Conservation (phyloP, 2,113 vertebrate genomes). For the Oenanthe oenanthe region DNA sequence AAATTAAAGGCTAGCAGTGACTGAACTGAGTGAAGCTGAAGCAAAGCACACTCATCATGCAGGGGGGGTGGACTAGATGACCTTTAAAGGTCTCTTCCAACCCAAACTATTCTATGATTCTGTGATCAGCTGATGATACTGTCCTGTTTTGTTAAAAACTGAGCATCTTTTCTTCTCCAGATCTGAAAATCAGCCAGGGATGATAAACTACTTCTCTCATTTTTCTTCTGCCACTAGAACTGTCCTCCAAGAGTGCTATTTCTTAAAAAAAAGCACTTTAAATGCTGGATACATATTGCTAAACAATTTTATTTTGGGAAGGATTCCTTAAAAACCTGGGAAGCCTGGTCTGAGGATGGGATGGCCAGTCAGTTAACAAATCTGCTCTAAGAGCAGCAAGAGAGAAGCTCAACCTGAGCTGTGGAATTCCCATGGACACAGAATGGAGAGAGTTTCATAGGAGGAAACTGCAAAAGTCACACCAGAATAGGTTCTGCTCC, state of each 20-base stretch:
- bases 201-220: background rate
- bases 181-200: background rate
- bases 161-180: background rate
- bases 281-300: background rate
- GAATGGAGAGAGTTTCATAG: background rate
- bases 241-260: background rate
- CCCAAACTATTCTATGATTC: background rate
- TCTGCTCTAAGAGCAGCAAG: background rate
- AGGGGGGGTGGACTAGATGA: background rate
- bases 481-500: background rate
- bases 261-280: background rate
- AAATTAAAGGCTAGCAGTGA: background rate
- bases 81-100: conserved; percentile 21
- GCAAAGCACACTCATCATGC: background rate
- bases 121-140: background rate
- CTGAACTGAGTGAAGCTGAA: background rate
- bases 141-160: background rate
- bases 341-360: background rate
- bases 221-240: background rate
- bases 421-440: background rate
- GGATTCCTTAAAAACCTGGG: background rate
- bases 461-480: background rate
- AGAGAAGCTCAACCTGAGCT: background rate
- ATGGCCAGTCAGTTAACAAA: background rate
- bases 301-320: background rate